phyloP scores from a whole-genome alignment of 2,797 vertebrate genomes.

The Molothrus ater region DNA sequence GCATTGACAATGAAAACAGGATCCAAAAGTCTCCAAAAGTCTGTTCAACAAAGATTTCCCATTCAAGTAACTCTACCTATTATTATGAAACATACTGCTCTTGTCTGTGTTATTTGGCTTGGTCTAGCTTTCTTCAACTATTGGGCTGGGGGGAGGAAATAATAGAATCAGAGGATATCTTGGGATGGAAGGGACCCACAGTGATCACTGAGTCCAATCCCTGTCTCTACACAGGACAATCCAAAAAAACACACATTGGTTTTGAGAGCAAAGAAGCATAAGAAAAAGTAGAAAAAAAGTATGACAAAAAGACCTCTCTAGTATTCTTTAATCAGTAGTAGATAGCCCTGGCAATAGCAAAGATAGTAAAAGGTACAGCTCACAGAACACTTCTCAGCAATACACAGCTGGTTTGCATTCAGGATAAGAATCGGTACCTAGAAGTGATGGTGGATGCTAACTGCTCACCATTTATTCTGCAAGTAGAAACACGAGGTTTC shows the following conservation, averaged over 20 bases:
- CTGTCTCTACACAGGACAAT: background rate
- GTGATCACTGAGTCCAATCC: accelerated
- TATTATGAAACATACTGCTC: background rate
- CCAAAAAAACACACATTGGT: background rate
- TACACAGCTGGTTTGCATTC: background rate
- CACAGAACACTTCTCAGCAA: background rate
- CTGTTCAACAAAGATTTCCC: background rate
- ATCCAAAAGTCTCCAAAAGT: background rate
- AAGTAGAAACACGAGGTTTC: background rate
- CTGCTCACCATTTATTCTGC: background rate
- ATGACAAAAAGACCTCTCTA: background rate
- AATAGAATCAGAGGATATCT: background rate
- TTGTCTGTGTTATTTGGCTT: background rate
- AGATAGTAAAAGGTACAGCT: background rate
- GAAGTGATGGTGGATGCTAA: background rate
- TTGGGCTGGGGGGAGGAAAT: too few relatives aligned
- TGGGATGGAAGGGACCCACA: background rate
- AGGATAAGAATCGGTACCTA: background rate
- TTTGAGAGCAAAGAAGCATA: background rate
- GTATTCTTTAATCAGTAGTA: background rate
- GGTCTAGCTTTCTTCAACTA: background rate
- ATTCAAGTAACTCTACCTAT: background rate
- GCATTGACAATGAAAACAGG: background rate
- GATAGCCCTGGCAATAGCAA: background rate
- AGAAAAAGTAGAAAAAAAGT: background rate